These are phyloP conservation scores for Helostoma temminkii DNA, from an alignment of 2,797 vertebrate species.

Conservation along the genomic window DNA sequence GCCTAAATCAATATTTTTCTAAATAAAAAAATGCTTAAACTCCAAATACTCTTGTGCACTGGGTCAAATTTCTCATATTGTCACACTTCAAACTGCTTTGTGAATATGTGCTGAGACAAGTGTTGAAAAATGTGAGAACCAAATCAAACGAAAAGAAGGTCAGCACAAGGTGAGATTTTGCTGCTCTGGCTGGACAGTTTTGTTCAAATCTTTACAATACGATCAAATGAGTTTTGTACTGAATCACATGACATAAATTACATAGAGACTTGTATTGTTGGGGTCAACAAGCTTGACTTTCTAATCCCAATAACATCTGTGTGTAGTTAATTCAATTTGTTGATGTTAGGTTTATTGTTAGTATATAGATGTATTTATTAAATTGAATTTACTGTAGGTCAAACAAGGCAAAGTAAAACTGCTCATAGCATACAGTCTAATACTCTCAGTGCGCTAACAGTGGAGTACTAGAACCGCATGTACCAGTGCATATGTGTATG, in stretches of 20 bases:
- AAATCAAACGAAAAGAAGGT: conserved; percentile 16
- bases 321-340: background rate
- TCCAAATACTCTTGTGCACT: background rate
- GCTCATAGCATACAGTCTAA: background rate
- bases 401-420: no score
- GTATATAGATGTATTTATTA: background rate
- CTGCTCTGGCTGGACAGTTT: conserved; percentile 3
- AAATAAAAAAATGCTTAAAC: no score
- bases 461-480: background rate
- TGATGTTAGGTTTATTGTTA: background rate
- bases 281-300: background rate
- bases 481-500: background rate
- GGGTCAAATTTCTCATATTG: background rate
- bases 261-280: background rate
- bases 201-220: background rate
- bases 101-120: conserved; percentile 17
- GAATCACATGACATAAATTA: no score
- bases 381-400: background rate
- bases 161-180: conserved; percentile 2
- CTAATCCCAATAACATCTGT: background rate
- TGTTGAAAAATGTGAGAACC: conserved; percentile 5
- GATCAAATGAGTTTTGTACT: background rate
- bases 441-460: background rate
- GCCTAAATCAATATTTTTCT: no score
- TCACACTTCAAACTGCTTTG: background rate